Conservation (phyloP, 1,140 invertebrate genomes). For the Coelopa frigida region DNA sequence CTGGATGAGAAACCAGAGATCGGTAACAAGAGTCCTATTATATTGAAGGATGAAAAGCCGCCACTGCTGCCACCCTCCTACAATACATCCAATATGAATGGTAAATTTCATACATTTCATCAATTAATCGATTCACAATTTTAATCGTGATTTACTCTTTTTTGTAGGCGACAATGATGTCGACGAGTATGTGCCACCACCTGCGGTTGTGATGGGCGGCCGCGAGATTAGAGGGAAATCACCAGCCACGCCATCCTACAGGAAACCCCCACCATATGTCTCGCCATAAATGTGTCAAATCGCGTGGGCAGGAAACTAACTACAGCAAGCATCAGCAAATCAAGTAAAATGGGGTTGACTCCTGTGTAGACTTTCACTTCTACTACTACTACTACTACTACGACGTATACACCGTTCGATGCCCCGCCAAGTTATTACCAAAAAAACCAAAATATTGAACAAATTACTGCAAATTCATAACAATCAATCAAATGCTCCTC, state of each 20-base stretch:
- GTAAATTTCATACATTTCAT: conserved; percentile 14
- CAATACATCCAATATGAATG: conserved; percentile 42
- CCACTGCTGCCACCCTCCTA: conserved; percentile 64
- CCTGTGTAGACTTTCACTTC: too few relatives aligned
- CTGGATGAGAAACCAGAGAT: conserved; percentile 82
- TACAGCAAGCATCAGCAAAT: neutral
- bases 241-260: conserved; percentile 71
- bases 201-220: conserved; percentile 65
- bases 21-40: conserved; percentile 82
- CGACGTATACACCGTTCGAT: too few relatives aligned
- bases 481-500: too few relatives aligned
- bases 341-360: too few relatives aligned
- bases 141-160: conserved; percentile 7
- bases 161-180: conserved; percentile 46
- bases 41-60: conserved; percentile 88
- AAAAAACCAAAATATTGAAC: too few relatives aligned
- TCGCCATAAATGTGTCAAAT: conserved; percentile 64
- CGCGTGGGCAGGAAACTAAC: neutral
- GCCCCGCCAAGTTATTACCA: too few relatives aligned
- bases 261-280: conserved; percentile 85
- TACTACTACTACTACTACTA: too few relatives aligned
- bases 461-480: too few relatives aligned
- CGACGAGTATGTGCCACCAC: conserved; percentile 71
- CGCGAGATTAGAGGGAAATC: conserved; percentile 53
- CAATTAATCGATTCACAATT: conserved; percentile 7